phyloP scores from a whole-genome alignment of 2,113 vertebrate species.

The Syngnathus typhle region DNA sequence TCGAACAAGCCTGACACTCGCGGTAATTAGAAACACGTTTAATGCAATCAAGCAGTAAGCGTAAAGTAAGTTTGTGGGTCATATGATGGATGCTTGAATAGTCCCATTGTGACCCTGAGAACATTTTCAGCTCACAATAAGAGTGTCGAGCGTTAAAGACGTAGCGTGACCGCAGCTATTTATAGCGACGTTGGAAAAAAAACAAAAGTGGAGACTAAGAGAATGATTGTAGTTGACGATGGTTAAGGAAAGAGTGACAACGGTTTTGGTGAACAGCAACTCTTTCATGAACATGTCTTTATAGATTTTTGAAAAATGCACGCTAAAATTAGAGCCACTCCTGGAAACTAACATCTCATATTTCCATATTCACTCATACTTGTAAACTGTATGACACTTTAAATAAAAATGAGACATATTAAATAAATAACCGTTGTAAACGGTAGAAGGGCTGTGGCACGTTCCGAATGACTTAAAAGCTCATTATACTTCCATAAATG shows the following conservation, averaged over 20 bases:
- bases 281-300: constrained; percentile 39
- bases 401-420: constrained; percentile 12
- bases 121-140: constrained; percentile 9
- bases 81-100: neutral
- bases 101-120: constrained; percentile 5
- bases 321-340: constrained; percentile 42
- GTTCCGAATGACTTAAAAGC: neutral
- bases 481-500: neutral
- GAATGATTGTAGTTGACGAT: constrained; percentile 9
- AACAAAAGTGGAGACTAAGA: neutral
- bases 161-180: constrained; percentile 1
- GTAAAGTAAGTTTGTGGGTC: neutral
- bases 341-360: constrained; percentile 34
- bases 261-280: constrained; percentile 22
- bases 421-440: constrained; percentile 5
- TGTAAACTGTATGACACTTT: constrained; percentile 17
- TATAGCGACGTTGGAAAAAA: constrained; percentile 13
- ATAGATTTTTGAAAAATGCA: constrained; percentile 19
- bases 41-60: neutral
- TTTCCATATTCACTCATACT: constrained; percentile 43
- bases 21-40: neutral
- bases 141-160: neutral
- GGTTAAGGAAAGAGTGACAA: constrained; percentile 47
- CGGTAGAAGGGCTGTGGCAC: neutral
- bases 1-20: neutral